A percentile compares a stretch with the other conserved stretches of the same genome.
Evolutionary conservation across 2,888 invertebrate species (phyloP).

Genomic region (Marronus borbonicus): DNA sequence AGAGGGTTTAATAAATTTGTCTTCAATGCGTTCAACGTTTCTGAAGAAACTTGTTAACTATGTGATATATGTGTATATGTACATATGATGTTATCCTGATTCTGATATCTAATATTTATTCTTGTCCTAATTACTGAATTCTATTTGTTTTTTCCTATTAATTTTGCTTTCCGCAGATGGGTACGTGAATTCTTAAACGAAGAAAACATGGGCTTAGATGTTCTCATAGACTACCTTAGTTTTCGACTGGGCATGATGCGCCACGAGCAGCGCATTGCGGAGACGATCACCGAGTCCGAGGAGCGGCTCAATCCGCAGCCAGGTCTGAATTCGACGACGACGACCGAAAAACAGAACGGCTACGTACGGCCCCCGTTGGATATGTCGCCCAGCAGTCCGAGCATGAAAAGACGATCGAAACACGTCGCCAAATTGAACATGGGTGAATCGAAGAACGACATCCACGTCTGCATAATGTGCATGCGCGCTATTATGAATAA

Average conservation of each 20-base stretch:
- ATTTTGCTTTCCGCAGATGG: slow-evolving; percentile 81
- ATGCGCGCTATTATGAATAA: slow-evolving; percentile 99
- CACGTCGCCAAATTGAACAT: slow-evolving; percentile 93
- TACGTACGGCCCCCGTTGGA: slow-evolving; percentile 56
- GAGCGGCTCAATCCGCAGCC: slow-evolving; percentile 77
- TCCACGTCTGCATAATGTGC: slow-evolving; percentile 99
- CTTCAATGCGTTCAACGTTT: no score
- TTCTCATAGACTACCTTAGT: slow-evolving; percentile 97
- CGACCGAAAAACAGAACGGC: slow-evolving; percentile 59
- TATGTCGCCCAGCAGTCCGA: slow-evolving; percentile 79
- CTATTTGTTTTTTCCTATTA: background rate
- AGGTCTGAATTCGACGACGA: slow-evolving; percentile 54
- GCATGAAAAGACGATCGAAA: slow-evolving; percentile 82
- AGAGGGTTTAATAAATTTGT: no score
- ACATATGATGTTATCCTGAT: no score
- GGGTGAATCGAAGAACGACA: slow-evolving; percentile 97
- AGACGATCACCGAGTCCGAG: slow-evolving; percentile 83
- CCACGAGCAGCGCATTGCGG: slow-evolving; percentile 87
- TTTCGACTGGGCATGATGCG: slow-evolving; percentile 96
- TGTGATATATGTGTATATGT: no score
- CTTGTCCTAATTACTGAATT: background rate
- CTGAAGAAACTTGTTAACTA: no score
- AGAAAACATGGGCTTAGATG: slow-evolving; percentile 95
- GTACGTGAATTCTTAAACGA: slow-evolving; percentile 98
- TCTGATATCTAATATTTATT: background rate